These are phyloP conservation scores for Rhorus exstirpatorius DNA, from an alignment of 2,888 invertebrate species.

Conservation along the genomic window DNA sequence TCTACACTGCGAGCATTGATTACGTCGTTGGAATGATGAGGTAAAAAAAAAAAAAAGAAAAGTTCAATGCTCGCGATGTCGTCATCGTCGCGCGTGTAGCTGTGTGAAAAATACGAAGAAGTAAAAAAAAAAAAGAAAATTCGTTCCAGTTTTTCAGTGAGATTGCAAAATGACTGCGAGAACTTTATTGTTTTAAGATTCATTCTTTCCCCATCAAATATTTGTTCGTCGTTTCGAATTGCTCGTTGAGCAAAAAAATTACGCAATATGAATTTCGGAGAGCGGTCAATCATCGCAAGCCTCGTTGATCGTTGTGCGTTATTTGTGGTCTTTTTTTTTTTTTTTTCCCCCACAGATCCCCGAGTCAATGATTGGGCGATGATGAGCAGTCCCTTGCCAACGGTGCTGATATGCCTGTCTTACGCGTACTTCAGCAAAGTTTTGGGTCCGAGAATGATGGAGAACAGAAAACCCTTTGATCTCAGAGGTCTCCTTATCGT, in stretches of 20 bases:
- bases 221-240: too few species aligned
- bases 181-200: too few species aligned
- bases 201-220: too few species aligned
- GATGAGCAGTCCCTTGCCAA: conserved; percentile 96
- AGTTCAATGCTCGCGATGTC: conserved; percentile 12
- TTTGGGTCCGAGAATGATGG: conserved; percentile 95
- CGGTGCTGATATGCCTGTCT: conserved; percentile 92
- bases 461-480: conserved; percentile 95
- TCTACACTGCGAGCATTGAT: conserved; percentile 71
- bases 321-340: neutral
- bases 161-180: too few species aligned
- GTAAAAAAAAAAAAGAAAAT: neutral
- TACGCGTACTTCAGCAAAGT: conserved; percentile 94
- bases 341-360: conserved; percentile 89
- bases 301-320: neutral
- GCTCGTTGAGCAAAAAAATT: too few species aligned
- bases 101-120: neutral
- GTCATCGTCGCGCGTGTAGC: neutral
- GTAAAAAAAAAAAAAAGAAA: conserved; percentile 51
- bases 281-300: neutral
- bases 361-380: conserved; percentile 95
- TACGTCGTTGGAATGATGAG: conserved; percentile 72
- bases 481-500: conserved; percentile 92
- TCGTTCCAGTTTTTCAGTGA: too few species aligned
- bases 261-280: too few species aligned